Percentiles rank a stretch among this genome's conserved stretches.
Conservation (phyloP, 2,113 vertebrate genomes). For the Nycticebus coucang region DNA sequence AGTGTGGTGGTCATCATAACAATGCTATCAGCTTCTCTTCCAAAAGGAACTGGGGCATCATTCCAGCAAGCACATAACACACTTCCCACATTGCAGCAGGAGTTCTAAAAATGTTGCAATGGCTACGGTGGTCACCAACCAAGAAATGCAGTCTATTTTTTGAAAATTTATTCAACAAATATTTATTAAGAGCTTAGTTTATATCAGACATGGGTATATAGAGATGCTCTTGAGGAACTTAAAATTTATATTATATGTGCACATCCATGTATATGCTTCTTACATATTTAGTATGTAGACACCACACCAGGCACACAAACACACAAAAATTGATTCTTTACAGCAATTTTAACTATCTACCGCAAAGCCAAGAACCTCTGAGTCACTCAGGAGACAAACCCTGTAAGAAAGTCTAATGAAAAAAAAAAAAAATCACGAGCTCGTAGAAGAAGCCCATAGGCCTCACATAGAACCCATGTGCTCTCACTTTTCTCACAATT, state of each 20-base stretch:
- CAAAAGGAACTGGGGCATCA: not conserved
- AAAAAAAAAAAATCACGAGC: not conserved
- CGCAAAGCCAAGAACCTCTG: not conserved
- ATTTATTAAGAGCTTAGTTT: conserved; percentile 26
- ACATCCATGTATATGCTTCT: not conserved
- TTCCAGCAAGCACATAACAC: not conserved
- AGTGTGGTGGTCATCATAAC: not conserved
- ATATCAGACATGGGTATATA: not conserved
- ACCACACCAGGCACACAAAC: not conserved
- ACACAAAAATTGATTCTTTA: not conserved
- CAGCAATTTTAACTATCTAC: conserved; percentile 1
- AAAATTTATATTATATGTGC: not conserved
- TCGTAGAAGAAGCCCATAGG: not conserved
- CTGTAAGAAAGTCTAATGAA: not conserved
- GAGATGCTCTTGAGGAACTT: not conserved
- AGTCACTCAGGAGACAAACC: conserved; percentile 1
- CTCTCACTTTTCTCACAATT: conserved; percentile 22
- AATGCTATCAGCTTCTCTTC: not conserved
- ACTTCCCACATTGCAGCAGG: conserved; percentile 1
- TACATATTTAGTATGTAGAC: not conserved
- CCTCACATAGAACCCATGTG: not conserved
- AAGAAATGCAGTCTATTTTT: not conserved
- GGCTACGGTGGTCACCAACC: not conserved
- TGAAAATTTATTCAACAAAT: not conserved
- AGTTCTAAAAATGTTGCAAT: conserved; percentile 2